Percentiles rank a stretch among this genome's conserved stretches.
phyloP scores from a whole-genome alignment of 2,797 vertebrate genomes.

The Philypnodon macrostomus region DNA sequence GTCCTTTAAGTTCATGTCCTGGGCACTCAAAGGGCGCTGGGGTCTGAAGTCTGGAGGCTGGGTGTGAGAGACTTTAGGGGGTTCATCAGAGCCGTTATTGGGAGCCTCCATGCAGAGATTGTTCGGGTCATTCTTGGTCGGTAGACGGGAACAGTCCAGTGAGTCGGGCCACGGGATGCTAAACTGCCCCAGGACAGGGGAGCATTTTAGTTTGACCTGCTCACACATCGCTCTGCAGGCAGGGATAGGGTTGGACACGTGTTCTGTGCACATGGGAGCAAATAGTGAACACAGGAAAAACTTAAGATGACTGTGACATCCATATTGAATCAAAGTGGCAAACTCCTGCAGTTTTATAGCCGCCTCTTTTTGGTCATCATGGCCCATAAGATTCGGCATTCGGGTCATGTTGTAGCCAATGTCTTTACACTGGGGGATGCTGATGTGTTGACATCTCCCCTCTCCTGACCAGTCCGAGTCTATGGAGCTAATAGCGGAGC shows the following conservation, averaged over 20 bases:
- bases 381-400: slow-evolving; percentile 97
- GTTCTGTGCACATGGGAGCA: slow-evolving; percentile 97
- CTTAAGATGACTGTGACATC: slow-evolving; percentile 92
- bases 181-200: slow-evolving; percentile 93
- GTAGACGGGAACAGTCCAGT: slow-evolving; percentile 89
- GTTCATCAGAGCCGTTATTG: slow-evolving; percentile 89
- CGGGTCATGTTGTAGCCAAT: slow-evolving; percentile 98
- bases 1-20: slow-evolving; percentile 66
- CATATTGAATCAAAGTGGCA: slow-evolving; percentile 91
- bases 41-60: slow-evolving; percentile 87
- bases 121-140: slow-evolving; percentile 96
- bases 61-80: slow-evolving; percentile 84
- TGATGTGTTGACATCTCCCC: slow-evolving; percentile 90
- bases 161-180: slow-evolving; percentile 95
- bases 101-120: slow-evolving; percentile 98
- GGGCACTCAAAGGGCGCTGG: slow-evolving; percentile 77
- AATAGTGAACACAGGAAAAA: slow-evolving; percentile 98
- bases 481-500: slow-evolving; percentile 87
- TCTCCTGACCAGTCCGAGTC: slow-evolving; percentile 89
- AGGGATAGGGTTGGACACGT: slow-evolving; percentile 95
- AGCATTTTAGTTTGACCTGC: slow-evolving; percentile 91
- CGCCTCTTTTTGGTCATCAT: slow-evolving; percentile 92
- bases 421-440: slow-evolving; percentile 93
- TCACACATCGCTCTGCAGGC: slow-evolving; percentile 96
- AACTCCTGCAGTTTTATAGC: slow-evolving; percentile 96